Evolutionary conservation across 2,888 invertebrate species (phyloP).

Genomic region (Metellina segmentata): DNA sequence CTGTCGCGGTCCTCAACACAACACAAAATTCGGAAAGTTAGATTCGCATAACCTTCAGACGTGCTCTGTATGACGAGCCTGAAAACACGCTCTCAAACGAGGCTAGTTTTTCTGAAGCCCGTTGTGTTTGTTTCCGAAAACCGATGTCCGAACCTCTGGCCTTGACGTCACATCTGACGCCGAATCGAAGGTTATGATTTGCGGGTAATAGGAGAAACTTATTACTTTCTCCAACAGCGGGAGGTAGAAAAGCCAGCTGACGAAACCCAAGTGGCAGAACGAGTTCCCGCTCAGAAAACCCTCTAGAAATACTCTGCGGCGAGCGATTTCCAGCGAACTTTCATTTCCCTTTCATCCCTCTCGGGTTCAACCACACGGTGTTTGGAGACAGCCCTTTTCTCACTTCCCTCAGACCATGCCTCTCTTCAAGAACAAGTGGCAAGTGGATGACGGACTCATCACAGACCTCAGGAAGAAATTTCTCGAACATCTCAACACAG

Average conservation of each 20-base stretch:
- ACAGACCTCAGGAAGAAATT: conserved; percentile 35
- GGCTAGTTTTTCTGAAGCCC: too few relatives aligned
- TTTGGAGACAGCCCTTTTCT: not conserved
- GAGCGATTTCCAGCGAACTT: not conserved
- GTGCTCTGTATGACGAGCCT: too few relatives aligned
- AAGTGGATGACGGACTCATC: conserved; percentile 25
- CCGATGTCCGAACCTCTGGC: not conserved
- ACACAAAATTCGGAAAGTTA: too few relatives aligned
- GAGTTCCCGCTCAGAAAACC: conserved; percentile 14
- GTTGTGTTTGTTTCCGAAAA: too few relatives aligned
- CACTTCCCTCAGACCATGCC: conserved; percentile 32
- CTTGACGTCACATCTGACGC: conserved; percentile 11
- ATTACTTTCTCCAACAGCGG: not conserved
- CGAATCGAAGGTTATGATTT: not conserved
- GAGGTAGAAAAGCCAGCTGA: not conserved
- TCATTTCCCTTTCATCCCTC: not conserved
- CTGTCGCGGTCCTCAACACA: too few relatives aligned
- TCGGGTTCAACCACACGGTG: not conserved
- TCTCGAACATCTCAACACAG: conserved; percentile 30
- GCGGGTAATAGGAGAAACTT: not conserved
- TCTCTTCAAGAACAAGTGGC: conserved; percentile 56
- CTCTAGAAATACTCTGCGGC: not conserved
- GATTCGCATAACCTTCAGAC: too few relatives aligned
- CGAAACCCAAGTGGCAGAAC: conserved; percentile 54
- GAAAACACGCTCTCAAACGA: too few relatives aligned